These are phyloP conservation scores for Hydractinia echinata DNA, from an alignment of 30 jellyfish, hydroid and myxozoan genomes.

Conservation along the genomic window DNA sequence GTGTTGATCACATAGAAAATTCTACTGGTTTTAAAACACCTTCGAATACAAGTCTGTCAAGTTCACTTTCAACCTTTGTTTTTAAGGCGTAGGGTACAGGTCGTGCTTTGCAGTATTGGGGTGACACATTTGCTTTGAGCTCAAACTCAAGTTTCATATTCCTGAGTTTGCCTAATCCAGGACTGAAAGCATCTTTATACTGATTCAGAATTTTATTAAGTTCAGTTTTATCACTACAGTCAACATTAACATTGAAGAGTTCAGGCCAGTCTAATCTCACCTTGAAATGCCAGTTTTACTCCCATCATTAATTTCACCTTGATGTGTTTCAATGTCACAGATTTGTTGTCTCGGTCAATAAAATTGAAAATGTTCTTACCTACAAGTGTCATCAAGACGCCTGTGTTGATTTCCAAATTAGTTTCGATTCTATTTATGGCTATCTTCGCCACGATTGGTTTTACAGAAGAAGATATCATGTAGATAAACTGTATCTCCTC, in stretches of 20 bases:
- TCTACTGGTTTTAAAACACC: slow-evolving; percentile 27
- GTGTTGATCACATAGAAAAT: slow-evolving; percentile 39
- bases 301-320: slow-evolving; percentile 26
- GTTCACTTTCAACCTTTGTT: slow-evolving; percentile 34
- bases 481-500: background rate
- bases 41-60: slow-evolving; percentile 2
- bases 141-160: slow-evolving; percentile 9
- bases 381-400: background rate
- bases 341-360: background rate
- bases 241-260: slow-evolving; percentile 19
- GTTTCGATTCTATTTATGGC: slow-evolving; percentile 3
- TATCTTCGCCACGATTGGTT: slow-evolving; percentile 12
- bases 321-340: background rate
- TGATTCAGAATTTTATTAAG: slow-evolving; percentile 24
- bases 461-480: background rate
- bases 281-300: slow-evolving; percentile 16
- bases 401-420: slow-evolving; percentile 35
- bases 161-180: slow-evolving; percentile 27
- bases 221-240: slow-evolving; percentile 1
- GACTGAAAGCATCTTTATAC: slow-evolving; percentile 29
- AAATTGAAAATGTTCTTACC: background rate
- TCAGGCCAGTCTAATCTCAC: slow-evolving; percentile 30
- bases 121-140: slow-evolving; percentile 18
- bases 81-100: slow-evolving; percentile 46
- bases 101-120: slow-evolving; percentile 29